Evolutionary conservation across 2,113 vertebrate genomes (phyloP), one percentile per base, ranked within the genome.

Genomic region (Strix uralensis): DNA sequence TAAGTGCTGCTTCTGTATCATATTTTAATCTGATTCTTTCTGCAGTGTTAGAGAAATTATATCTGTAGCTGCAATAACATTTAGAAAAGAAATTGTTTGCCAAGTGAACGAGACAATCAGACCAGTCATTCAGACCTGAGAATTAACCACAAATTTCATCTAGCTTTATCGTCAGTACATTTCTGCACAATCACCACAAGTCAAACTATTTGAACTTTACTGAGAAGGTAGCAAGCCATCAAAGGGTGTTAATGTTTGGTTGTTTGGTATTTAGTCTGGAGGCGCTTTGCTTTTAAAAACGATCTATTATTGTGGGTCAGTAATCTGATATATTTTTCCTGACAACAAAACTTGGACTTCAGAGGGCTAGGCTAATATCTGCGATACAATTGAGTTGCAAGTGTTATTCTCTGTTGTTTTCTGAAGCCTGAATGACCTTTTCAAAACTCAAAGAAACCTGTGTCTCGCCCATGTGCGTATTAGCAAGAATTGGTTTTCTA

Each of bases 401-500:
- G 42, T 17, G 34, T 55, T 63, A 44, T 47, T 66, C 44, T 91
- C 65, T 70, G 18, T n/a, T 87, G 51, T 62, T 83, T 73, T 40
- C 67, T 4, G 13, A 88, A 91, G 46, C n/a, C 69, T 54, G 47
- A 91, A 66, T 2, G 16, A 87, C 26, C 29, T 59, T 86, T 95
- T 71, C 69, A 78, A n/a, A 90, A 91, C 83, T 73, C 61, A 79
- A 55, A 94, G 54, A 52, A 69, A 69, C 47, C 65, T 74, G 71
- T 55, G 10, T 38, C 55, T 61, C 55, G 29, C 67, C 82, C 55
- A 7, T 16, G 32, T 38, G 36, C 9, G 59, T 92, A 11, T 88
- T 70, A 93, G 55, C 55, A 95, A 92, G 97, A 98, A 97, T 97
- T 98, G 94, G 94, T 97, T 98, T 98, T 98, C 97, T 96, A 96